Percentiles rank a stretch among this genome's conserved stretches.
phyloP scores from a whole-genome alignment of 2,113 vertebrate species.

The Panthera leo region DNA sequence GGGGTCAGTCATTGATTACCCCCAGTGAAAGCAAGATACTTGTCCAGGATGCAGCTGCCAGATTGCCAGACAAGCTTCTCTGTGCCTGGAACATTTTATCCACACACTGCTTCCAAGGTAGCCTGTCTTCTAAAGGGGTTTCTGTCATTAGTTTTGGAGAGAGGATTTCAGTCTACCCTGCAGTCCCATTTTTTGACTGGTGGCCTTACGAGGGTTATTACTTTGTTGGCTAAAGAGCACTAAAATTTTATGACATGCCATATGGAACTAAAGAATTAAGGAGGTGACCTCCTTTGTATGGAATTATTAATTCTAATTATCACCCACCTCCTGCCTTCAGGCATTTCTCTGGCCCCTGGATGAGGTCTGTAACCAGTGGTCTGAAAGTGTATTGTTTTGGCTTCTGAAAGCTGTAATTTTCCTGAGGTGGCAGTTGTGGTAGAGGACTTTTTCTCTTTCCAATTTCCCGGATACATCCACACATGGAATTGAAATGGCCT shows the following conservation, averaged over 20 bases:
- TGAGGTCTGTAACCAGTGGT: neutral
- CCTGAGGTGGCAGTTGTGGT: constrained; percentile 63
- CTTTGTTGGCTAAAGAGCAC: constrained; percentile 55
- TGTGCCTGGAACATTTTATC: constrained; percentile 2
- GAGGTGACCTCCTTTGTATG: neutral
- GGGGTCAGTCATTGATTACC: neutral
- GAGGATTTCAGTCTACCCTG: constrained; percentile 48
- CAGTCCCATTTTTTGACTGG: constrained; percentile 47
- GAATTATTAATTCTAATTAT: neutral
- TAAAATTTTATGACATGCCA: constrained; percentile 67
- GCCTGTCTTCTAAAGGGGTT: neutral
- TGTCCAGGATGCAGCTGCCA: constrained; percentile 24
- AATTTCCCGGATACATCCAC: constrained; percentile 46
- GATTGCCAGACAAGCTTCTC: neutral
- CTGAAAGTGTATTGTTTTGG: constrained; percentile 46
- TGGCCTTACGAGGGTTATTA: constrained; percentile 58
- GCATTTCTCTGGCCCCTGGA: neutral
- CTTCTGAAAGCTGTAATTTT: constrained; percentile 58
- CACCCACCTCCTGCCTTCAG: neutral
- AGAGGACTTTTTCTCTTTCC: constrained; percentile 20
- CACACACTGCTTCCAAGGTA: neutral
- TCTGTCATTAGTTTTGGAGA: constrained; percentile 58
- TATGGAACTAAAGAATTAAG: constrained; percentile 61
- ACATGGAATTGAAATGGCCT: constrained; percentile 66
- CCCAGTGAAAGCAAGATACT: neutral